Evolutionary conservation across 2,888 invertebrate genomes (phyloP), one percentile per base, ranked within the genome.

Genomic region (Cistogaster globosa): DNA sequence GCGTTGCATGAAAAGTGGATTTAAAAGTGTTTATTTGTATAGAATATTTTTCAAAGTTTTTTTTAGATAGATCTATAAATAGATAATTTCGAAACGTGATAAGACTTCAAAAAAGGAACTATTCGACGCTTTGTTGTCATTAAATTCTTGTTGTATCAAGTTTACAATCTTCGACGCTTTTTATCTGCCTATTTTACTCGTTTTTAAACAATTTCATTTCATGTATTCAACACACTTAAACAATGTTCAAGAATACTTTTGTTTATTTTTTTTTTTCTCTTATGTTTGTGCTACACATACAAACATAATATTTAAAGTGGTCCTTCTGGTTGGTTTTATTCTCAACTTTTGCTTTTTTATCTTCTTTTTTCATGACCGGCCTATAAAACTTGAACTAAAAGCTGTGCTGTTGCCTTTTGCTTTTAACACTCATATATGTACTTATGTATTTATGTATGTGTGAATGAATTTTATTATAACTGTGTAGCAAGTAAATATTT

Each of bases 321-420:
- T 60, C 51, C 67, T 60, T 68, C 68, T 48, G 8, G 42, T 57
- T 38, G 20, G 26, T 69, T 58, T 20, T 67, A 63, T 32, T 42
- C 26, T 20, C 48, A 72, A 57, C 32, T 72, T 58, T 51, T 68
- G 60, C 62, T 76, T 48, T 51, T 63, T 57, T 57, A n/a, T n/a
- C n/a, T n/a, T n/a, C 32, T 22, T 48, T 36, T 36, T 57, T 36
- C 48, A 81, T 76, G 81, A 81, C 78, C 84, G 84, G 81, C 72
- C 77, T 69, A 72, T 57, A 78, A 74, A 79, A 83, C 79, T 79
- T 83, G 83, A 68, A 74, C 81, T 71, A 38, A 76, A 75, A 76
- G 48, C 75, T 42, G 58, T 42, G 38, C 8, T 71, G 55, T 45
- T 65, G 51, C 51, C 48, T 22, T n/a, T n/a, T 62, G 55, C 14